Evolutionary conservation across 2,888 invertebrate species (phyloP), one percentile per base, ranked within the genome.

Genomic region (Pandemis heparana): DNA sequence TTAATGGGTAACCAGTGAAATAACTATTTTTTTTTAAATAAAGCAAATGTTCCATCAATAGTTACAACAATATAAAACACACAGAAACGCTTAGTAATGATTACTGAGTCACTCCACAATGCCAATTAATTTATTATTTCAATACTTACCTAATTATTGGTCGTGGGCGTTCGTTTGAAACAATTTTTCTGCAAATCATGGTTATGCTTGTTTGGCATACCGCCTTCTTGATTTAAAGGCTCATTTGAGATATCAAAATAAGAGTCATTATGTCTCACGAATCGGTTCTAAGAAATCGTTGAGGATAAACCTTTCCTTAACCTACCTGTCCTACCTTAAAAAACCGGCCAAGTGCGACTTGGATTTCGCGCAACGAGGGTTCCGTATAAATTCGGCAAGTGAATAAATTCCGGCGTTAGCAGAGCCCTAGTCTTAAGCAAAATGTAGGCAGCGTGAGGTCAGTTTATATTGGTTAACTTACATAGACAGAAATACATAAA

Each of bases 131-230:
- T 48, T 16, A 23, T 65, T 65, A 65, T 65, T 51, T 32, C 32
- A 64, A 64, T 64, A 64, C 64, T 48, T 38, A 41, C 32, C 41
- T 18, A 41, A 51, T 65, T 48, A 38, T 18, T 10, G 38, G 9
- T 38, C 78, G 81, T 82, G 78, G 82, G 83, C 77, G 80, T 78
- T 76, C 79, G 68, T 77, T 81, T 79, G 80, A 76, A 63, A 10
- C 53, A 43, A 65, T 79, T 80, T 81, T 83, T 79, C 80, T 80
- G 79, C 81, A 78, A 83, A 81, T 81, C 82, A 65, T 5, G 48
- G 51, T 67, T 62, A 32, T 59, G 14, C 23, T 12, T 12, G 43
- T 32, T 46, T 51, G n/a, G n/a, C 32, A 8, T 66, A 10, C 12
- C 39, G 51, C 38, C 53, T 10, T 51, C 67, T 43, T 59, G 67